These are phyloP conservation scores for Brachionus sp. DNA, from an alignment of 1,140 invertebrate genomes.

Conservation along the genomic window DNA sequence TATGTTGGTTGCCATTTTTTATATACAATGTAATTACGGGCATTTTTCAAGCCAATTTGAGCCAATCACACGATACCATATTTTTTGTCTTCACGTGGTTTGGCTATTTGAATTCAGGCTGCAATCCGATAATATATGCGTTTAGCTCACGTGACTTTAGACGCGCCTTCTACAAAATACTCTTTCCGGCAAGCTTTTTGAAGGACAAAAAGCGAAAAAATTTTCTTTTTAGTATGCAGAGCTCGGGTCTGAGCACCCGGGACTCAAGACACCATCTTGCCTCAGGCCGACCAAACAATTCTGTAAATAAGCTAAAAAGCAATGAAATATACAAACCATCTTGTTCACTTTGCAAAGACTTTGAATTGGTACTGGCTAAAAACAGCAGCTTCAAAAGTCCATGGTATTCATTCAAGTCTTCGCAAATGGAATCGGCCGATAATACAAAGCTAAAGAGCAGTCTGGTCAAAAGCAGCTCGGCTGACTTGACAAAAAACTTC, in stretches of 20 bases:
- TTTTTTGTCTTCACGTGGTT: constrained; percentile 44
- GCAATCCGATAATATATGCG: constrained; percentile 92
- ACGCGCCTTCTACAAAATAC: constrained; percentile 63
- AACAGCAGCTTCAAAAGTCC: not conserved
- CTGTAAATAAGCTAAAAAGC: not conserved
- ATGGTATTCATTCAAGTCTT: not conserved
- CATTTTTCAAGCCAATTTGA: constrained; percentile 48
- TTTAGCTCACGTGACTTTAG: constrained; percentile 92
- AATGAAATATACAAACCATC: not conserved
- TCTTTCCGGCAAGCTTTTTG: constrained; percentile 48
- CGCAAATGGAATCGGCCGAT: not conserved
- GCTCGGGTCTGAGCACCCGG: not conserved
- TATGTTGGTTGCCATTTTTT: constrained; percentile 60
- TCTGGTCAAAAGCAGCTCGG: not conserved
- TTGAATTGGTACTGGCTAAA: not conserved
- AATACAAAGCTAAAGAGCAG: not conserved
- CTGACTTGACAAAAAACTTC: not conserved
- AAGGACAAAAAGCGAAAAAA: constrained; percentile 37
- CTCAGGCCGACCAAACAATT: not conserved
- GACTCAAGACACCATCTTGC: not conserved
- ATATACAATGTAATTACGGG: constrained; percentile 56
- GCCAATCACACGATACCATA: constrained; percentile 7
- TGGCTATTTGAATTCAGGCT: constrained; percentile 43
- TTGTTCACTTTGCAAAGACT: not conserved
- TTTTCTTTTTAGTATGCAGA: not conserved